These are phyloP conservation scores for Dioctria rufipes DNA, from an alignment of 2,888 invertebrate genomes.

Conservation along the genomic window DNA sequence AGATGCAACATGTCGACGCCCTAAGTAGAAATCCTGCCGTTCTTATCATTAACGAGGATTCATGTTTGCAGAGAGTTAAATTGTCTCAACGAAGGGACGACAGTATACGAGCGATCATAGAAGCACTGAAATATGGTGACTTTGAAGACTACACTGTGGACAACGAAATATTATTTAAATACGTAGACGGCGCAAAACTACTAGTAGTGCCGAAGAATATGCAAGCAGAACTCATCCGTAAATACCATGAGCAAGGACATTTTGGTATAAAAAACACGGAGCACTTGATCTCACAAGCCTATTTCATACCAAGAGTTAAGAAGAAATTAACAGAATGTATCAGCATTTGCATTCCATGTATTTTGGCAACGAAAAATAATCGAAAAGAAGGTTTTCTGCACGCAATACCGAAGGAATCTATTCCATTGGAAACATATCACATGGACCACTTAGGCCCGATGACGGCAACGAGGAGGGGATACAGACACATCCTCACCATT, in stretches of 20 bases:
- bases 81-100: slow-evolving; percentile 49
- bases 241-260: slow-evolving; percentile 21
- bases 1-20: no score
- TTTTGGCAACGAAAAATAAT: slow-evolving; percentile 60
- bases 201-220: no score
- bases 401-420: slow-evolving; percentile 9
- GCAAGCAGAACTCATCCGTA: slow-evolving; percentile 34
- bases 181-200: no score
- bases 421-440: slow-evolving; percentile 62
- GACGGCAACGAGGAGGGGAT: no score
- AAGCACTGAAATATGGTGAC: neutral
- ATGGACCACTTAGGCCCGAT: no score
- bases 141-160: no score
- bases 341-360: slow-evolving; percentile 43
- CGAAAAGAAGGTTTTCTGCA: slow-evolving; percentile 64
- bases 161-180: no score
- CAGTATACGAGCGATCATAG: slow-evolving; percentile 34
- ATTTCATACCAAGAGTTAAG: neutral
- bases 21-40: neutral
- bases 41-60: slow-evolving; percentile 2
- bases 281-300: neutral
- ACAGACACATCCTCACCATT: no score
- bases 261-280: neutral
- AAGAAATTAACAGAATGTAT: no score
- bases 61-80: slow-evolving; percentile 21